Conservation (phyloP, 23 tunicate species). For the Oikopleura dioica region DNA sequence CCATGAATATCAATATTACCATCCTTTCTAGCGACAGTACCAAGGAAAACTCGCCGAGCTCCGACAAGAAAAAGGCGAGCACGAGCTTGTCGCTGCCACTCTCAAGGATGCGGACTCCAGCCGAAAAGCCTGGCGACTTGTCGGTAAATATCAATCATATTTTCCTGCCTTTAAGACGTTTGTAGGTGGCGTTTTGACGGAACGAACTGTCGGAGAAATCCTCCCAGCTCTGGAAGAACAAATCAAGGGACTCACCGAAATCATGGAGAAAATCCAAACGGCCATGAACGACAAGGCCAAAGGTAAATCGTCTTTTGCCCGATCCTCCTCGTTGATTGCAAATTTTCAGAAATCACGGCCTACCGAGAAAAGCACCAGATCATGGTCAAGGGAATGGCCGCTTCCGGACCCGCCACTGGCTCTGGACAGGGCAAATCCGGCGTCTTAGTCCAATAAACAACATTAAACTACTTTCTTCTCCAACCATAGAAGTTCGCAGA, state of each 20-base stretch:
- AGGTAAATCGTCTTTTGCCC: too few species aligned
- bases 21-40: not conserved
- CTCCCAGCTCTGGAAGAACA: constrained; percentile 34
- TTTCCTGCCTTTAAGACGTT: not conserved
- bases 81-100: not conserved
- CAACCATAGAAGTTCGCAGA: too few species aligned
- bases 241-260: not conserved
- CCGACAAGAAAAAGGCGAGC: not conserved
- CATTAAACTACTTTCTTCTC: too few species aligned
- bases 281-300: not conserved
- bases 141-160: not conserved
- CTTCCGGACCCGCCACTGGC: not conserved
- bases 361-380: not conserved
- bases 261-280: not conserved
- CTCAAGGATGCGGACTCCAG: not conserved
- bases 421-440: not conserved
- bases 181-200: constrained; percentile 59
- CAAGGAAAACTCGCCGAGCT: not conserved
- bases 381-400: not conserved
- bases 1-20: too few species aligned
- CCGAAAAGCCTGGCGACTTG: not conserved
- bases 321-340: too few species aligned
- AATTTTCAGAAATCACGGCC: not conserved
- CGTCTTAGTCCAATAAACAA: not conserved
- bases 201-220: constrained; percentile 53